A percentile compares a stretch with the other conserved stretches of the same genome.
These are phyloP conservation scores for Rhombomys opimus DNA, from an alignment of 2,113 vertebrate species.

Conservation along the genomic window DNA sequence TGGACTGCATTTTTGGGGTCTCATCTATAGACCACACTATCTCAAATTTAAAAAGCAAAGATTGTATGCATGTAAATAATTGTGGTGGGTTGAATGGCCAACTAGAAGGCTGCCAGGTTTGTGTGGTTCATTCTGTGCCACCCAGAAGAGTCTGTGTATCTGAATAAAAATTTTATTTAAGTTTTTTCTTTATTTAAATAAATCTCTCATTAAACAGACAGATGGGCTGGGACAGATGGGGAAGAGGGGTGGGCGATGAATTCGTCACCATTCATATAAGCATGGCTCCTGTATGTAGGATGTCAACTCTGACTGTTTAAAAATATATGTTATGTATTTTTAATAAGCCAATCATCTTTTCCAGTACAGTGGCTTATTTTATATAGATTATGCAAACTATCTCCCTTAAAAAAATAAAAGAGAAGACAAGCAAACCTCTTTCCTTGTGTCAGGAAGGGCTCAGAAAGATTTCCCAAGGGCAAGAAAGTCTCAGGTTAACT, in stretches of 20 bases:
- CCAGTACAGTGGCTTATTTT: conserved; percentile 61
- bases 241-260: conserved; percentile 16
- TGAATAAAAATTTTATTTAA: conserved; percentile 40
- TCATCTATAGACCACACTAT: background rate
- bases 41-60: background rate
- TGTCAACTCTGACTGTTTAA: conserved; percentile 67
- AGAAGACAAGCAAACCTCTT: conserved; percentile 58
- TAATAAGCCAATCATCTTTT: conserved; percentile 74
- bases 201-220: conserved; percentile 65
- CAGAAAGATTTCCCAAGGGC: conserved; percentile 38
- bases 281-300: conserved; percentile 24
- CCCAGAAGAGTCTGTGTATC: conserved; percentile 7
- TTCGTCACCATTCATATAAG: conserved; percentile 25
- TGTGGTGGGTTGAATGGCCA: background rate
- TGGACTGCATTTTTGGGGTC: background rate
- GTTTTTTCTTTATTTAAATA: conserved; percentile 59
- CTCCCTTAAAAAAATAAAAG: conserved; percentile 63
- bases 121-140: background rate
- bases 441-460: background rate
- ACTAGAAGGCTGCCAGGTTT: background rate
- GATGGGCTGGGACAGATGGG: conserved; percentile 61
- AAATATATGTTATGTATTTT: conserved; percentile 78
- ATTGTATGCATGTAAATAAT: background rate
- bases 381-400: conserved; percentile 56
- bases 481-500: conserved; percentile 55